These are phyloP conservation scores for Conus canariensis DNA, from an alignment of 2,888 invertebrate species.

Conservation along the genomic window DNA sequence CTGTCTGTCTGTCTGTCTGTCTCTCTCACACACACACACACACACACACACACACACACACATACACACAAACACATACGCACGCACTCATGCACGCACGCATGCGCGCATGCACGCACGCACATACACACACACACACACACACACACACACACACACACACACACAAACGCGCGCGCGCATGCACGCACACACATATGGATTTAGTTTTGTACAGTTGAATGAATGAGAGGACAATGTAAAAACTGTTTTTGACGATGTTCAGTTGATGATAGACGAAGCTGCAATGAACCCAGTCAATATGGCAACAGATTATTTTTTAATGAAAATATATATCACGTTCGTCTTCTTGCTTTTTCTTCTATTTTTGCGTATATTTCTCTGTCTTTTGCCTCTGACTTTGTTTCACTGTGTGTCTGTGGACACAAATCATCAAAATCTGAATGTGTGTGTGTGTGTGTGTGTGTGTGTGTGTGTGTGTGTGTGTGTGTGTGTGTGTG, in stretches of 20 bases:
- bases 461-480: not conserved
- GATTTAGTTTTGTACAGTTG: too few species aligned
- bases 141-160: not conserved
- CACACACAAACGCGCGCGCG: not conserved
- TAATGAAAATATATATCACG: too few species aligned
- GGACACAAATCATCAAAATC: not conserved
- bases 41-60: not conserved
- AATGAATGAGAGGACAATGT: too few species aligned
- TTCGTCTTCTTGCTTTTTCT: too few species aligned
- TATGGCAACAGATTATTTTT: too few species aligned
- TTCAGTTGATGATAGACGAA: too few species aligned
- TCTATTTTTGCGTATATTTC: not conserved
- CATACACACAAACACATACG: not conserved
- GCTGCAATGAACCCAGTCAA: too few species aligned
- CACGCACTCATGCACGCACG: too few species aligned
- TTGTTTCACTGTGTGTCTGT: not conserved
- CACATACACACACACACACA: not conserved
- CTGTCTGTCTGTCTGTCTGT: not conserved
- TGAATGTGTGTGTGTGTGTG: not conserved
- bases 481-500: not conserved
- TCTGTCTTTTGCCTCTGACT: not conserved
- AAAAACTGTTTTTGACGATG: too few species aligned
- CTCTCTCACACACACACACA: not conserved
- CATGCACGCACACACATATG: not conserved
- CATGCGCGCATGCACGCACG: too few species aligned